These are phyloP conservation scores for chimpanzee (Pan troglodytes) DNA, from an alignment of 2,113 vertebrate species.

Conservation along the genomic window NHGRI_mPanTro3-v2.1_pri NC_072403.2:68276501-68277000, in stretches of 20 bases:
- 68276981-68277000: neutral
- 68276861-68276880: neutral
- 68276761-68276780: neutral
- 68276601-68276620: conserved; percentile 58
- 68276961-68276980: neutral
- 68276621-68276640: conserved; percentile 58
- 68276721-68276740: conserved; percentile 34
- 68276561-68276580: conserved; percentile 18
- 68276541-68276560: conserved; percentile 17
- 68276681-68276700: conserved; percentile 41
- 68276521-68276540: neutral
- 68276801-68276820: neutral
- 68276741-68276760: neutral
- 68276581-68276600: conserved; percentile 60
- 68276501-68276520: conserved; percentile 48
- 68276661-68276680: conserved; percentile 46
- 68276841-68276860: neutral
- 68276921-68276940: neutral
- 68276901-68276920: neutral
- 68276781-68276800: conserved; percentile 16
- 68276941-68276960: neutral
- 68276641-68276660: conserved; percentile 56
- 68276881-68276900: neutral
- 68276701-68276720: conserved; percentile 55
- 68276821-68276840: neutral